Evolutionary conservation across 2,113 vertebrate genomes (phyloP).

Genomic region (Anthoscopus minutus): DNA sequence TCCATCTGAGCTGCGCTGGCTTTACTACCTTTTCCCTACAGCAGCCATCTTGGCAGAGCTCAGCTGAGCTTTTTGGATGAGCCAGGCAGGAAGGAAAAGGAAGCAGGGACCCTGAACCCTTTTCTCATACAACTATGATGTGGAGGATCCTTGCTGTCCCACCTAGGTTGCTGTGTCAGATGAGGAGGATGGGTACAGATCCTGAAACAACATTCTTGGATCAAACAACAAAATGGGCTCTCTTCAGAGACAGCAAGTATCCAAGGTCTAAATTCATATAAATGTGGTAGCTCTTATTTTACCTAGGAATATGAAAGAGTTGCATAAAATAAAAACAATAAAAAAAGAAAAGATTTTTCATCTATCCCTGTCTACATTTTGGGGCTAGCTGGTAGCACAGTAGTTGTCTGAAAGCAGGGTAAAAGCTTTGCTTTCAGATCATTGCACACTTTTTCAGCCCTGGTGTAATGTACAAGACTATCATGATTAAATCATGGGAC

Average conservation of each 20-base stretch:
- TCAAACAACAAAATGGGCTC: not conserved
- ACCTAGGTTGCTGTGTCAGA: rapidly evolving
- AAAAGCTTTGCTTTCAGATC: constrained; percentile 31
- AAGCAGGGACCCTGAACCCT: not conserved
- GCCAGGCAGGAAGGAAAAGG: not conserved
- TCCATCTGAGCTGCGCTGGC: not conserved
- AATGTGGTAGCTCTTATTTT: not conserved
- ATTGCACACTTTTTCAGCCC: constrained; percentile 30
- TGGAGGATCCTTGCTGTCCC: not conserved
- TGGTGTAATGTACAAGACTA: not conserved
- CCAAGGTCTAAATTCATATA: not conserved
- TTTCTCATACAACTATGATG: rapidly evolving
- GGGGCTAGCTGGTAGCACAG: not conserved
- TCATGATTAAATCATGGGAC: constrained; percentile 8
- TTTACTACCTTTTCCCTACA: not conserved
- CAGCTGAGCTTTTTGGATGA: not conserved
- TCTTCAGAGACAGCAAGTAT: not conserved
- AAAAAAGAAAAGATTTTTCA: not conserved
- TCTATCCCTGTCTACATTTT: not conserved
- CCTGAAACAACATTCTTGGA: not conserved
- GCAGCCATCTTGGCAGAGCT: not conserved
- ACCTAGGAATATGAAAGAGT: not conserved
- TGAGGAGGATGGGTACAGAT: not conserved
- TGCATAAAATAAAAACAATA: not conserved
- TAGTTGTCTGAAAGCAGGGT: too few species aligned